Percentiles rank a stretch among this genome's conserved stretches.
These are phyloP conservation scores for Ctenochaetus hawaiiensis DNA, from an alignment of 2,797 vertebrate species.

Conservation along the genomic window DNA sequence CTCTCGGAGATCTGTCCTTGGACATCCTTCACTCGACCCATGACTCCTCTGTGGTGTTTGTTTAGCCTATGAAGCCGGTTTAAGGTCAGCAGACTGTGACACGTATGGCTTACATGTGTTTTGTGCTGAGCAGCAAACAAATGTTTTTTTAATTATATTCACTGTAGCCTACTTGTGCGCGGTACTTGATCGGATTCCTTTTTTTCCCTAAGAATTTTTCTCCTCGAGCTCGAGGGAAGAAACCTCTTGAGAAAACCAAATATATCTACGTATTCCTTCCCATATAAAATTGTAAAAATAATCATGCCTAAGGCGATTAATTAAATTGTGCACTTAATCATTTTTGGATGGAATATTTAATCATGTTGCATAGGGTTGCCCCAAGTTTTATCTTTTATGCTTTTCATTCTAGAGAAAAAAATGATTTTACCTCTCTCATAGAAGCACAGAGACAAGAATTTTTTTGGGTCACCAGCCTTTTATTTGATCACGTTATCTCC, in stretches of 20 bases:
- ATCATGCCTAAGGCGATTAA: constrained; percentile 72
- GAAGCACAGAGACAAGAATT: constrained; percentile 17
- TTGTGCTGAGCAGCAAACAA: background rate
- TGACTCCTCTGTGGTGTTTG: constrained; percentile 52
- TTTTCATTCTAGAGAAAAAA: constrained; percentile 43
- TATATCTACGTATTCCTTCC: constrained; percentile 67
- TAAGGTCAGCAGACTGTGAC: constrained; percentile 28
- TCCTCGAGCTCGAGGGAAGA: constrained; percentile 55
- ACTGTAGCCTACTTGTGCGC: constrained; percentile 51
- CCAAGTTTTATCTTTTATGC: constrained; percentile 52
- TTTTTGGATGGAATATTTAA: constrained; percentile 77
- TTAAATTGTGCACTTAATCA: constrained; percentile 75
- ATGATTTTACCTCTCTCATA: constrained; percentile 3
- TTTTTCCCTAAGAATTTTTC: constrained; percentile 35
- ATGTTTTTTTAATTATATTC: background rate
- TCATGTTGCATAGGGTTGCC: constrained; percentile 61
- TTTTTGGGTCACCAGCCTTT: constrained; percentile 32
- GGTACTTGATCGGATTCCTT: constrained; percentile 22
- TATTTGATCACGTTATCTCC: constrained; percentile 16
- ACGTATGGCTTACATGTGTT: constrained; percentile 3
- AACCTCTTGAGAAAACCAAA: constrained; percentile 69
- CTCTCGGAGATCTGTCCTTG: constrained; percentile 78
- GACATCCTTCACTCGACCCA: constrained; percentile 62
- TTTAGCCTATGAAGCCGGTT: constrained; percentile 38
- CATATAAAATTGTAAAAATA: constrained; percentile 69